A percentile compares a stretch with the other conserved stretches of the same genome.
phyloP scores from a whole-genome alignment of 2,113 vertebrate species.

The Channa maculata region DNA sequence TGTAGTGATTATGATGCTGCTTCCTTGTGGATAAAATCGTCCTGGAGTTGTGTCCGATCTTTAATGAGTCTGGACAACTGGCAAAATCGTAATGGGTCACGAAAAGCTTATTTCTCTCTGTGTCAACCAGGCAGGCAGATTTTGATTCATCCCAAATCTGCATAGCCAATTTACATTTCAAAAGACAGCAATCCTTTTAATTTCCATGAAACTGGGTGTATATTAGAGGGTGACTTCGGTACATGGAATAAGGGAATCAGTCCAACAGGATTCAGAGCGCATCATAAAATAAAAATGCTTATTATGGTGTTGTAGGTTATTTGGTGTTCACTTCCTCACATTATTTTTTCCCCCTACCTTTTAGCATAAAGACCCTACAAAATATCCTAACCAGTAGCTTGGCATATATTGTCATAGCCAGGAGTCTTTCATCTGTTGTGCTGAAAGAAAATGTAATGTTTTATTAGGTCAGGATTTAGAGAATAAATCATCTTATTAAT shows the following conservation, averaged over 20 bases:
- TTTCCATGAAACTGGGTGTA: slow-evolving; percentile 78
- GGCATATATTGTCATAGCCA: slow-evolving; percentile 7
- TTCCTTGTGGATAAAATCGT: slow-evolving; percentile 35
- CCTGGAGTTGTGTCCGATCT: slow-evolving; percentile 47
- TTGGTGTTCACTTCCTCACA: slow-evolving; percentile 17
- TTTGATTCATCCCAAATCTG: slow-evolving; percentile 77
- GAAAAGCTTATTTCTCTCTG: slow-evolving; percentile 68
- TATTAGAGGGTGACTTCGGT: slow-evolving; percentile 63
- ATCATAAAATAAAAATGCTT: slow-evolving; percentile 49
- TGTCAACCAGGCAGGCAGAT: slow-evolving; percentile 70
- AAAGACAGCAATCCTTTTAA: slow-evolving; percentile 74
- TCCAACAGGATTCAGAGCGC: slow-evolving; percentile 49
- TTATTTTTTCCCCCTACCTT: not conserved
- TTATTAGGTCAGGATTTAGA: slow-evolving; percentile 20
- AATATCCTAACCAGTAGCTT: slow-evolving; percentile 4
- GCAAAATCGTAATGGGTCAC: slow-evolving; percentile 56
- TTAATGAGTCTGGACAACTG: slow-evolving; percentile 70
- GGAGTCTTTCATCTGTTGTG: not conserved
- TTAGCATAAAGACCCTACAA: slow-evolving; percentile 17
- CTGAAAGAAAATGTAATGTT: slow-evolving; percentile 15
- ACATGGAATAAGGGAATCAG: slow-evolving; percentile 48
- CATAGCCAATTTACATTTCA: slow-evolving; percentile 79
- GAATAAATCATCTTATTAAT: slow-evolving; percentile 15
- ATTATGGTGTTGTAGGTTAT: slow-evolving; percentile 18
- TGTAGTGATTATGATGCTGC: slow-evolving; percentile 22